phyloP scores from a whole-genome alignment of 30 jellyfish, hydroid and myxozoan genomes.

The Cassiopea xamachana region DNA sequence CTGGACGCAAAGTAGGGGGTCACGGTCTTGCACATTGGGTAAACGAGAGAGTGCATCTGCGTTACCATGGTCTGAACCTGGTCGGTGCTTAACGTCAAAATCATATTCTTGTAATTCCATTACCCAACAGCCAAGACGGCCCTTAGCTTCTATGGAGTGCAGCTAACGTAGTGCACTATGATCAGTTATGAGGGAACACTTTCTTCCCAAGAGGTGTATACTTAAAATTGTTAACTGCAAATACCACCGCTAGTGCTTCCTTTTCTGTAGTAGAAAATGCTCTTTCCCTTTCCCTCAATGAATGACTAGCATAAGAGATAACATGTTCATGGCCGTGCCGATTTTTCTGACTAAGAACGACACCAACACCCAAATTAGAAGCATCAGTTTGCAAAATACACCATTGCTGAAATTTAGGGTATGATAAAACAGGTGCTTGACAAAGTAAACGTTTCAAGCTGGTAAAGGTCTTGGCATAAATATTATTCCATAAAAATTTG shows the following conservation, averaged over 20 bases:
- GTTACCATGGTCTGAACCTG: constrained; percentile 37
- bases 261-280: constrained; percentile 54
- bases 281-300: constrained; percentile 24
- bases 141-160: constrained; percentile 47
- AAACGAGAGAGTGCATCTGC: constrained; percentile 45
- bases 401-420: constrained; percentile 30
- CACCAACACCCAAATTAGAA: constrained; percentile 36
- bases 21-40: background rate
- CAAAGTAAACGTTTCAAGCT: constrained; percentile 12
- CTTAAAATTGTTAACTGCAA: constrained; percentile 39
- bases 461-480: constrained; percentile 28
- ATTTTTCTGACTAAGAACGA: constrained; percentile 32
- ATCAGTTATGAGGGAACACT: constrained; percentile 49
- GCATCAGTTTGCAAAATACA: constrained; percentile 63
- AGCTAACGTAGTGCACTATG: constrained; percentile 64
- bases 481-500: constrained; percentile 24
- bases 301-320: constrained; percentile 57
- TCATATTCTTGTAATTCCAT: constrained; percentile 26
- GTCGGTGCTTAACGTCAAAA: constrained; percentile 13
- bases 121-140: constrained; percentile 20
- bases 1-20: background rate
- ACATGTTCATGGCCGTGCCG: constrained; percentile 35
- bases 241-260: constrained; percentile 49
- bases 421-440: constrained; percentile 54
- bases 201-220: constrained; percentile 28